Evolutionary conservation across 35 echinoderm and acorn worm genomes (phyloP), one percentile per base, ranked within the genome.

Genomic region (Lytechinus pictus): DNA sequence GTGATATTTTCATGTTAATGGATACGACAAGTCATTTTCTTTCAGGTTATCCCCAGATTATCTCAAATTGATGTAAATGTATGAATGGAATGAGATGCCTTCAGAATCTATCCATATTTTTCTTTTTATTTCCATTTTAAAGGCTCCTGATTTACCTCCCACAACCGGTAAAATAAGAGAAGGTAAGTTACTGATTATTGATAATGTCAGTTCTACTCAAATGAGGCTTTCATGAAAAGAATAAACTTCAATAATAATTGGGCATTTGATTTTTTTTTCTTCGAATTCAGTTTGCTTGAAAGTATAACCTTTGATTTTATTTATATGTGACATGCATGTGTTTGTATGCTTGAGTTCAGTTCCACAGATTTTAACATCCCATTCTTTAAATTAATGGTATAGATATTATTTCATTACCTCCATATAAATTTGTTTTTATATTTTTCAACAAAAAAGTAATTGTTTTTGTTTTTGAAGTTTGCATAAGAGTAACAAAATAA

Each of bases 61-160:
- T 79, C 66, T 24, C 8, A 24, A 79, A 24, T 24, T 79, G 66
- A 79, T 5, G 61, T n/a, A 79, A 24, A 24, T 24, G 19, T 24
- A 79, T 4, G n/a, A 79, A 16, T 79, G 21, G 55, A 55, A 57
- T 57, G 21, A 27, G 53, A 33, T 52, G 16, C 9, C 6, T 28
- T 90, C 88, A 90, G 88, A 90, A 90, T 33, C 9, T 12, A 21
- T 54, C 52, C 52, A 90, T 29, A 52, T 86, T 60, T 87, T 93
- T 54, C 53, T 71, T 71, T 96, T 53, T 55, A 94, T 58, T 96
- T 56, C 52, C 54, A 66, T 72, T 86, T 92, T 86, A 52, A 54
- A 98, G 97, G 97, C 97, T 95, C 97, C 97, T 54, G 97, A 98
- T 96, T 86, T 98, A n/a, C 97, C 97, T 27, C 97, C 97, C 87